These are phyloP conservation scores for Erinaceus europaeus DNA, from an alignment of 2,113 vertebrate species.

Conservation along the genomic window DNA sequence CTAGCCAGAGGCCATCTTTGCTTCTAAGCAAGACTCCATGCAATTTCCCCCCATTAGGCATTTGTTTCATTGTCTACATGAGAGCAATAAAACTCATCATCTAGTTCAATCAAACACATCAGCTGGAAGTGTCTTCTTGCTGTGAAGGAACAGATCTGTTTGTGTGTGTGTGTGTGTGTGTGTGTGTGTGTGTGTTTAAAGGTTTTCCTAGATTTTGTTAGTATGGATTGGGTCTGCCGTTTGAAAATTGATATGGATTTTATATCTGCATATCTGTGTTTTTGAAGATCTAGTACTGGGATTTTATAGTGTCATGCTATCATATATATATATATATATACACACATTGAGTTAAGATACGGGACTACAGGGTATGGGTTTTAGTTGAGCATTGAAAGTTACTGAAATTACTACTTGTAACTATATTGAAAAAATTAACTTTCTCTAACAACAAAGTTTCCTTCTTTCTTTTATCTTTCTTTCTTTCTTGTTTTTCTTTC, in stretches of 20 bases:
- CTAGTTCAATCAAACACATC: conserved; percentile 70
- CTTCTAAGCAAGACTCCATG: conserved; percentile 56
- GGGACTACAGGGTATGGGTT: not conserved
- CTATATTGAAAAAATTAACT: not conserved
- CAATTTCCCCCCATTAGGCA: conserved; percentile 58
- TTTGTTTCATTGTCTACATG: conserved; percentile 66
- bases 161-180: too few relatives aligned
- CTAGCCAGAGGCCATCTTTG: conserved; percentile 64
- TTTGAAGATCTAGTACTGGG: not conserved
- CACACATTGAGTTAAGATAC: not conserved
- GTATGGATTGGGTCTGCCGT: not conserved
- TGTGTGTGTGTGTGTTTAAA: not conserved
- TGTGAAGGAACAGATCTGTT: conserved; percentile 45
- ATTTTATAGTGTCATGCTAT: not conserved
- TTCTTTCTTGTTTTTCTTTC: too few relatives aligned
- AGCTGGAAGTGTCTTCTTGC: conserved; percentile 59
- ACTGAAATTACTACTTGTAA: not conserved
- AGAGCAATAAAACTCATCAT: conserved; percentile 68
- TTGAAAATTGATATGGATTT: not conserved
- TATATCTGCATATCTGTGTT: not conserved
- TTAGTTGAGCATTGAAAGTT: not conserved
- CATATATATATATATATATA: too few relatives aligned
- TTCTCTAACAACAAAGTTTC: not conserved
- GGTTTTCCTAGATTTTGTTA: not conserved
- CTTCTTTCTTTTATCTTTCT: too few relatives aligned